phyloP scores from a whole-genome alignment of 2,888 invertebrate genomes.

The Crocallis elinguaria region DNA sequence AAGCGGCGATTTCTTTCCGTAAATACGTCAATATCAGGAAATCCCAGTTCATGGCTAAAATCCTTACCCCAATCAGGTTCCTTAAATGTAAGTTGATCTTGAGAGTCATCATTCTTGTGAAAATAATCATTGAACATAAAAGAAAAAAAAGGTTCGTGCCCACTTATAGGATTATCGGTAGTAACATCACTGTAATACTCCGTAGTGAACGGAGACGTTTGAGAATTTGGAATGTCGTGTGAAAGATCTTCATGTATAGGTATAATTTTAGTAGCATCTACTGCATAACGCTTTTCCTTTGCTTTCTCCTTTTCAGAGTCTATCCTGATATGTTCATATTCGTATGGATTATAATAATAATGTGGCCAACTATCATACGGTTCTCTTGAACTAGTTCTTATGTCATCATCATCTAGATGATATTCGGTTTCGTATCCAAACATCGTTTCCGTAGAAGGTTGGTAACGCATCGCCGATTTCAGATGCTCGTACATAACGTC shows the following conservation, averaged over 20 bases:
- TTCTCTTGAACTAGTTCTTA: slow-evolving; percentile 58
- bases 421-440: slow-evolving; percentile 47
- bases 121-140: slow-evolving; percentile 68
- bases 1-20: slow-evolving; percentile 28
- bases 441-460: slow-evolving; percentile 43
- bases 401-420: slow-evolving; percentile 63
- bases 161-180: slow-evolving; percentile 62
- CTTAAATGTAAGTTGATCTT: slow-evolving; percentile 63
- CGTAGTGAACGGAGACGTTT: slow-evolving; percentile 29
- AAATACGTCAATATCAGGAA: slow-evolving; percentile 38
- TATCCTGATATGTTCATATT: slow-evolving; percentile 57
- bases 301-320: slow-evolving; percentile 55
- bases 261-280: slow-evolving; percentile 49
- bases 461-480: slow-evolving; percentile 54
- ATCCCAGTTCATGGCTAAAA: slow-evolving; percentile 48
- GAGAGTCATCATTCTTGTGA: slow-evolving; percentile 54
- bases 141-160: slow-evolving; percentile 67
- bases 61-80: slow-evolving; percentile 62
- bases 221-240: slow-evolving; percentile 47
- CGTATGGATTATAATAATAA: slow-evolving; percentile 60
- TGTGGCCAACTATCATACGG: slow-evolving; percentile 64
- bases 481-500: slow-evolving; percentile 53
- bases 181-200: slow-evolving; percentile 32
- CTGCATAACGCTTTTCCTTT: slow-evolving; percentile 65
- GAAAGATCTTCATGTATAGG: slow-evolving; percentile 67